These are phyloP conservation scores for Lepus timidus DNA, from an alignment of 2,113 vertebrate species.

Conservation along the genomic window DNA sequence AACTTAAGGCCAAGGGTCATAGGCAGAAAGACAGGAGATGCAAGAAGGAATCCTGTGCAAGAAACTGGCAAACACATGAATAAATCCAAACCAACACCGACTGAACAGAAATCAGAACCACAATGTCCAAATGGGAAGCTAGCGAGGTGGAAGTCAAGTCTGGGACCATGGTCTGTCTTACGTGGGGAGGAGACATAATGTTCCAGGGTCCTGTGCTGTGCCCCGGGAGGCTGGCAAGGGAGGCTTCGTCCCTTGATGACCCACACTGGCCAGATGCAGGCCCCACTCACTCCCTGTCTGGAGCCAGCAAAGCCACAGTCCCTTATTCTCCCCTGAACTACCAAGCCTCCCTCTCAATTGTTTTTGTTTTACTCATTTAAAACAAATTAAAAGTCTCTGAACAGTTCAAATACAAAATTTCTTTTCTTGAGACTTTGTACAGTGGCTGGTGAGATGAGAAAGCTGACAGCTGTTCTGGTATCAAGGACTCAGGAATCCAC, in stretches of 20 bases:
- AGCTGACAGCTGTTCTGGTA: not conserved
- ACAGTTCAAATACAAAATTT: not conserved
- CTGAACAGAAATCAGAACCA: not conserved
- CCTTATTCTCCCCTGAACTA: not conserved
- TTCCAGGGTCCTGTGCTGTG: too few species aligned
- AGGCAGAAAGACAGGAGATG: not conserved
- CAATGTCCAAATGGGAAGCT: too few species aligned
- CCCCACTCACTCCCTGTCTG: not conserved
- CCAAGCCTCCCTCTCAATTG: not conserved
- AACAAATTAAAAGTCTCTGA: not conserved
- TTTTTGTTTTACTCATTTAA: not conserved
- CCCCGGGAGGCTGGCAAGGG: not conserved
- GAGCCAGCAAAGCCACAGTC: not conserved
- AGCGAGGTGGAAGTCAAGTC: not conserved
- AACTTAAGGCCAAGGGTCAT: not conserved
- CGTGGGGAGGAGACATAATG: not conserved
- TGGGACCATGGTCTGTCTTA: too few species aligned
- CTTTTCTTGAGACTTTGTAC: not conserved
- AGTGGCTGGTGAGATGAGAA: not conserved
- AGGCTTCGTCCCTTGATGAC: not conserved
- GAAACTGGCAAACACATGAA: accelerated
- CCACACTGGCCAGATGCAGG: not conserved
- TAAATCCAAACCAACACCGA: not conserved
- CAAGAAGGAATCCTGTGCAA: not conserved
- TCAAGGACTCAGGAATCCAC: not conserved